A percentile compares a stretch with the other conserved stretches of the same genome.
Conservation (phyloP, 2,113 vertebrate genomes). For the Silurus glanis region DNA sequence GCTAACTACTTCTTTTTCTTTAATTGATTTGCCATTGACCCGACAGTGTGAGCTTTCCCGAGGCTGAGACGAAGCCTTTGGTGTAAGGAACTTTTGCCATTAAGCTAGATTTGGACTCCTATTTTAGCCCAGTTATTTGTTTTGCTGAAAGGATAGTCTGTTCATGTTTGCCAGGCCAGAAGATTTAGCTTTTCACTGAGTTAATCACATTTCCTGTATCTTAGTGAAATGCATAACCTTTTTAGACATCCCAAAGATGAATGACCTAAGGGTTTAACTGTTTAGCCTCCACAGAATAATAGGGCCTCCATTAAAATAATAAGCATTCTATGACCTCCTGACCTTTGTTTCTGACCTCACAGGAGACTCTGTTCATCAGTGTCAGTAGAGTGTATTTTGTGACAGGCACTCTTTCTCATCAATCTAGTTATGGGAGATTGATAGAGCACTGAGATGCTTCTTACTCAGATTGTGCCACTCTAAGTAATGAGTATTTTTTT, state of each 20-base stretch:
- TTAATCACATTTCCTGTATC: slow-evolving; percentile 40
- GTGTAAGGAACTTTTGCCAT: not conserved
- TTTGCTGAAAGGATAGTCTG: slow-evolving; percentile 41
- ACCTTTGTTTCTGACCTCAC: slow-evolving; percentile 66
- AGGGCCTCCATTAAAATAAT: slow-evolving; percentile 68
- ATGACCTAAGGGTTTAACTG: slow-evolving; percentile 56
- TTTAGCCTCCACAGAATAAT: slow-evolving; percentile 62
- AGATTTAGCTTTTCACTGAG: slow-evolving; percentile 34
- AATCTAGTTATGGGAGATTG: slow-evolving; percentile 45
- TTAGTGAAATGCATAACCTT: slow-evolving; percentile 20
- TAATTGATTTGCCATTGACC: slow-evolving; percentile 50
- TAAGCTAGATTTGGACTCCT: slow-evolving; percentile 5
- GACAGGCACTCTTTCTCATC: slow-evolving; percentile 38
- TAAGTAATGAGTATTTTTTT: slow-evolving; percentile 42
- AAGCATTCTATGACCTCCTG: slow-evolving; percentile 65
- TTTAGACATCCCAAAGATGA: slow-evolving; percentile 53
- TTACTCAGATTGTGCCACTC: slow-evolving; percentile 34
- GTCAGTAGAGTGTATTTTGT: slow-evolving; percentile 45
- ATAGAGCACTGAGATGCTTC: slow-evolving; percentile 32
- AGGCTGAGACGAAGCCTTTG: slow-evolving; percentile 22
- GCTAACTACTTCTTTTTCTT: slow-evolving; percentile 36
- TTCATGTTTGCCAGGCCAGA: slow-evolving; percentile 16
- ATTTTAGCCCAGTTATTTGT: slow-evolving; percentile 33
- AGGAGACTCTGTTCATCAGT: slow-evolving; percentile 40
- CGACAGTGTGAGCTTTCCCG: slow-evolving; percentile 16